Base-by-base conservation (phyloP, 1,140 invertebrate species). In the Musca vetustissima region DNA sequence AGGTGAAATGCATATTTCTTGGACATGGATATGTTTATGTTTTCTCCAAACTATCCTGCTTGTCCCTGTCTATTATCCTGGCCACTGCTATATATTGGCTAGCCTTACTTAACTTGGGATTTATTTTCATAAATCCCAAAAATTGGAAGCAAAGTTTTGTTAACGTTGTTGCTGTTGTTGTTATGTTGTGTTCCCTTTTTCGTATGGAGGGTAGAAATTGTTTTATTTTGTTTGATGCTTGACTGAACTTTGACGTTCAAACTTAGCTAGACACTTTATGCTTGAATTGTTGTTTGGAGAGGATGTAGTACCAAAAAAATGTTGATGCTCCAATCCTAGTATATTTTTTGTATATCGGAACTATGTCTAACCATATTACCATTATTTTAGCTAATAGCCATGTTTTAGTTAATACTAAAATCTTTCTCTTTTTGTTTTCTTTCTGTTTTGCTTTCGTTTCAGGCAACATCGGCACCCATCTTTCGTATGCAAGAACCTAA, bases 401-500 rank as follows among this genome's bases (percentile, higher is more conserved):
- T 52, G 49, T 9, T 52, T 50, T 17, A n/a, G n/a, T n/a, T 19
- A 50, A 28, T 28, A n/a, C 22, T 28, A 28, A n/a, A n/a, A n/a
- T n/a, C 14, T 1, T 36, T 21, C 19, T 61, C 21, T 43, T 61
- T 47, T 64, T 8, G 14, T 49, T 17, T 50, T 68, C 50, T 71
- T 68, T 59, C 50, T 67, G 52, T 32, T 49, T 71, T 43, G 48
- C 55, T 49, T 59, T 67, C n/a, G n/a, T 77, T 78, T 53, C 77
- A 72, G 83, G 85, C 73, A 76, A 85, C 75, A 76, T 80, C 82
- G 68, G 84, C 84, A 47, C 85, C 87, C 52, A 83, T 89, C 66
- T 88, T 86, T 72, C 82, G 86, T 66, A 85, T 89, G 66, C 84
- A 87, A 73, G 88, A 87, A 73, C 84, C 85, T 50, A 79, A 82